Evolutionary conservation across 2,888 invertebrate genomes (phyloP), one percentile per base, ranked within the genome.

Genomic region (Agapostemon virescens): DNA sequence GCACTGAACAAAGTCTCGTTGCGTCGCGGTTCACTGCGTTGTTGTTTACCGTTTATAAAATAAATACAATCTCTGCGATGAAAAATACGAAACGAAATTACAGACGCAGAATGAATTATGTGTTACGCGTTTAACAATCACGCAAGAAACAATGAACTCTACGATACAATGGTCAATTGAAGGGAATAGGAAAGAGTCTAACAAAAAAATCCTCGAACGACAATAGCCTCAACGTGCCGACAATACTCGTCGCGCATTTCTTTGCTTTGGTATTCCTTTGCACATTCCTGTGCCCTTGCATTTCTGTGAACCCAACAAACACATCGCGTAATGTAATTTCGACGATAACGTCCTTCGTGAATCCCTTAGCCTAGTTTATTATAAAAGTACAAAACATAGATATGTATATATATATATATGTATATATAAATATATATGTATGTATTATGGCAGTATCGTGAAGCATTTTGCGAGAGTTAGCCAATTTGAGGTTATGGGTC

Each of bases 241-340:
- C 89, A 92, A 86, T 81, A 91, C 88, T 87, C 90, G 90, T 89
- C 91, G 90, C 81, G 89, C 85, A 85, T 89, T 91, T 91, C 91
- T 91, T 90, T 91, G 92, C 91, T 92, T 92, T 92, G 92, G 91
- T 92, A 92, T 92, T 84, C 91, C 92, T 88, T 91, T 92, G 90
- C 90, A 92, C 88, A 89, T 71, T 61, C 71, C 86, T 87, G 89
- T 90, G 88, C 88, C 89, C 89, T 90, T 92, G 92, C 91, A 92
- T 92, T 91, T 92, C 92, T 92, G 92, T 87, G 91, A 92, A 92
- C 87, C 89, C 85, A 89, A 89, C 88, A 87, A 90, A 86, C 79
- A 87, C 83, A 86, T 79, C 79, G 86, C 77, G 66, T 75, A 63
- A 63, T 82, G 74, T 86, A 83, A 79, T 77, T 68, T 82, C 69